Percentiles rank a stretch among this genome's conserved stretches.
phyloP scores from a whole-genome alignment of 1,140 invertebrate species.

The Brachionus asplanchnoidis region DNA sequence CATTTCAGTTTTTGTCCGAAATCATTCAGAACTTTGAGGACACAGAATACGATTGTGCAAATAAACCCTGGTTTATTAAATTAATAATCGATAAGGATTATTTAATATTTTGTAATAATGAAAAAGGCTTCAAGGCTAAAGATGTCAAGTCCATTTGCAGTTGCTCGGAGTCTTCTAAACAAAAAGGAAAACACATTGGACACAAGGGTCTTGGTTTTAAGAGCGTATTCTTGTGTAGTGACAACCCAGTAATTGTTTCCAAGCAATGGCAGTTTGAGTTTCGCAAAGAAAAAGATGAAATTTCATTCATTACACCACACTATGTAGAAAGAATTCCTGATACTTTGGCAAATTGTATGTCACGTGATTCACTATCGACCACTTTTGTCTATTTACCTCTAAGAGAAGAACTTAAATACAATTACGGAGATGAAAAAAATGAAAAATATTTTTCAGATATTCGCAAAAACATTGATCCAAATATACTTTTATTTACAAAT shows the following conservation, averaged over 20 bases:
- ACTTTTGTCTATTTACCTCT: constrained; percentile 18
- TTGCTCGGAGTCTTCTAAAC: background rate
- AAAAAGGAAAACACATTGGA: constrained; percentile 28
- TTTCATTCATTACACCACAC: background rate
- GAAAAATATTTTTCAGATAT: constrained; percentile 8
- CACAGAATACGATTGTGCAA: background rate
- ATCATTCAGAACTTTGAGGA: constrained; percentile 28
- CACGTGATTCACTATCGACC: background rate
- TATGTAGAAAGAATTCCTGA: background rate
- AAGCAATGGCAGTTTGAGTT: constrained; percentile 11
- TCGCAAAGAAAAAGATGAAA: constrained; percentile 21
- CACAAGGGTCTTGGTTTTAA: constrained; percentile 37
- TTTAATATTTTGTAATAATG: constrained; percentile 27
- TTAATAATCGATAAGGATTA: constrained; percentile 12
- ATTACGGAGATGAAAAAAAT: background rate
- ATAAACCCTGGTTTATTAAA: background rate
- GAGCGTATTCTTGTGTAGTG: background rate
- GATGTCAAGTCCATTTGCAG: constrained; percentile 10
- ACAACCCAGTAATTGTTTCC: background rate
- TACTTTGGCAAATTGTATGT: background rate
- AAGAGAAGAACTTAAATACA: constrained; percentile 1
- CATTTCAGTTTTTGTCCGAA: constrained; percentile 21
- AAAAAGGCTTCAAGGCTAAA: background rate
- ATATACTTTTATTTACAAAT: constrained; percentile 22
- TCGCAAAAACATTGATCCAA: background rate